Conservation (phyloP, 2,888 invertebrate species). For the Stictocephala bisonia region DNA sequence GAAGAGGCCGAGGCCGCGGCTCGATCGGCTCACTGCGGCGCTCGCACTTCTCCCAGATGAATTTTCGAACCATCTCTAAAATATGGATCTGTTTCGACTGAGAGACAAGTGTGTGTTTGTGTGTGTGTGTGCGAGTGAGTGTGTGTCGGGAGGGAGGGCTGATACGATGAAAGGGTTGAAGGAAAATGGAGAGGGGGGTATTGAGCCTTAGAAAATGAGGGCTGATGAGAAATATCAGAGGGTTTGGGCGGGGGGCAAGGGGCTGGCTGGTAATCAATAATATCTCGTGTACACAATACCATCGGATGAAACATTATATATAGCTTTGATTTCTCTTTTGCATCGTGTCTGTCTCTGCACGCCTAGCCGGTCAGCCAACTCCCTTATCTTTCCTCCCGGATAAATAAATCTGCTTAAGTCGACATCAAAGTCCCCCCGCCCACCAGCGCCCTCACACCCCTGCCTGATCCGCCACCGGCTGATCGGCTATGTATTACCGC, state of each 20-base stretch:
- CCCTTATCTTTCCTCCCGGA: constrained; percentile 19
- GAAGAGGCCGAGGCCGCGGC: no score
- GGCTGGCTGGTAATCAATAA: constrained; percentile 53
- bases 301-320: constrained; percentile 52
- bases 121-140: constrained; percentile 22
- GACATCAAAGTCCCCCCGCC: constrained; percentile 9
- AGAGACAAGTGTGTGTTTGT: constrained; percentile 21
- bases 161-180: constrained; percentile 50
- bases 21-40: background rate
- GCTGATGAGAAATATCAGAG: constrained; percentile 55
- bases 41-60: constrained; percentile 48
- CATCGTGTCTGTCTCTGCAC: constrained; percentile 43
- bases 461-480: background rate
- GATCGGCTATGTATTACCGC: background rate
- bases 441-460: background rate
- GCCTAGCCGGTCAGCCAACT: constrained; percentile 31
- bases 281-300: constrained; percentile 54
- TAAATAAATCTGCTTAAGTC: constrained; percentile 12
- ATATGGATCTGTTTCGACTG: constrained; percentile 49
- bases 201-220: constrained; percentile 59
- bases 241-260: constrained; percentile 44
- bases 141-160: constrained; percentile 42
- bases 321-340: constrained; percentile 52
- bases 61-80: constrained; percentile 51
- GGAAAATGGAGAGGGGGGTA: constrained; percentile 53